phyloP scores from a whole-genome alignment of 2,797 vertebrate genomes.

The Alexandromys oeconomus region DNA sequence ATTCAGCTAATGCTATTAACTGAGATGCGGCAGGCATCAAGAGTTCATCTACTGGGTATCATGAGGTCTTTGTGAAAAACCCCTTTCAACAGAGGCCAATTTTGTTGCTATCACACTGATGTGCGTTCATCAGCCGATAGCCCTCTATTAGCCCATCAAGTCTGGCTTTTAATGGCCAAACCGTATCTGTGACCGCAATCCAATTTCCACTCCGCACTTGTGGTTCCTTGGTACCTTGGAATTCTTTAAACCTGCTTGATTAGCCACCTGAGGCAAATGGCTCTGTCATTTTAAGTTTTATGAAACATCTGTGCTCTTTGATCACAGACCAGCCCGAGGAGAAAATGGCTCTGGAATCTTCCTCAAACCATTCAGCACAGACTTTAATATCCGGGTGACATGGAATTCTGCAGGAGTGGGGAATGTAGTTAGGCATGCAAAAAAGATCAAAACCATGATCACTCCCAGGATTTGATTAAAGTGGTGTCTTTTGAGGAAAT shows the following conservation, averaged over 20 bases:
- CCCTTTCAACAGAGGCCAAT: constrained; percentile 66
- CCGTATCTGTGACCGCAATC: constrained; percentile 65
- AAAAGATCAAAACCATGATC: not conserved
- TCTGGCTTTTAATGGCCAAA: constrained; percentile 74
- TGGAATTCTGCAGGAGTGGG: not conserved
- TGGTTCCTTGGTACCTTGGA: constrained; percentile 58
- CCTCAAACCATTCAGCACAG: constrained; percentile 39
- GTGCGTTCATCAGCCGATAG: constrained; percentile 70
- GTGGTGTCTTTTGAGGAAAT: not conserved
- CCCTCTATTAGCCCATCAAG: constrained; percentile 75
- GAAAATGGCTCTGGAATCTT: constrained; percentile 65
- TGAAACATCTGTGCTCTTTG: constrained; percentile 79
- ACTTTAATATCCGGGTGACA: not conserved
- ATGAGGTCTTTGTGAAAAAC: constrained; percentile 71
- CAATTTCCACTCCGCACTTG: constrained; percentile 71
- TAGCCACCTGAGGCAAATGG: constrained; percentile 80
- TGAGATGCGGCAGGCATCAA: constrained; percentile 52
- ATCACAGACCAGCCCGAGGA: constrained; percentile 62
- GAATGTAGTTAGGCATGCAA: not conserved
- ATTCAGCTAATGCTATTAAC: constrained; percentile 73
- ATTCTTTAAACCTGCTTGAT: constrained; percentile 82
- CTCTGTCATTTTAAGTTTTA: constrained; percentile 78
- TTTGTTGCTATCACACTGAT: constrained; percentile 67
- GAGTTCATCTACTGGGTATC: constrained; percentile 66
- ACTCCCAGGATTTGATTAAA: not conserved